Base-by-base conservation (phyloP, 2,888 invertebrate genomes). In the Dolomedes plantarius region DNA sequence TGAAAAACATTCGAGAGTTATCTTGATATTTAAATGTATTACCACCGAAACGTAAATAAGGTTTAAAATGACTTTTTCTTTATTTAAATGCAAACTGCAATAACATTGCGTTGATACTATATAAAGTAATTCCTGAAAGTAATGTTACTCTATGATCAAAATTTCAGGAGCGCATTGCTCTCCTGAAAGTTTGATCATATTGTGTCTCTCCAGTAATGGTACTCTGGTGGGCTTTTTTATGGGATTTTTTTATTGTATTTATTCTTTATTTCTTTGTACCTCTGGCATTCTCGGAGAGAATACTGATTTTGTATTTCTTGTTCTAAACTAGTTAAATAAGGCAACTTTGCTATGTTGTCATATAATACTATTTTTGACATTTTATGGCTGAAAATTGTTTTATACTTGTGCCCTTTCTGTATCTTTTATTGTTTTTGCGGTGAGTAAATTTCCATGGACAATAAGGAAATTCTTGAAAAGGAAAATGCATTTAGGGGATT, bases 11-110 rank as follows among this genome's bases (percentile, higher is more conserved):
- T 23, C 23, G 23, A 56, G 19, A 16, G 19, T 23, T 56, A 23
- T 56, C 56, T 56, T 23, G 56, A 56, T 56, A 56, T 56, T 56
- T 56, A 56, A 56, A 56, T 56, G 56, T 56, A 56, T 56, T 56
- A 56, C 56, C 56, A 23, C 5, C 56, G 19, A 56, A 56, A 56
- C 19, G 56, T 16, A 56, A 56, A 56, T 56, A 56, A 23, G 56
- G 6, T 56, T 56, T 23, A 56, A 56, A 56, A 56, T 23, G 19
- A 56, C 23, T 56, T 56, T 23, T 56, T 56, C 56, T 56, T 56
- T 56, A 56, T 56, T 56, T 56, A 56, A 56, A 56, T 56, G 56
- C 56, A 16, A 19, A 23, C 19, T 23, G 56, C 56, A 56, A 56
- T 56, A 56, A 56, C 56, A 23, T 56, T 23, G 56, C 56, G 19